Percentiles rank a stretch among this genome's conserved stretches.
These are phyloP conservation scores for Drosophila pseudoananassae DNA, from an alignment of 1,140 invertebrate genomes.

Conservation along the genomic window DNA sequence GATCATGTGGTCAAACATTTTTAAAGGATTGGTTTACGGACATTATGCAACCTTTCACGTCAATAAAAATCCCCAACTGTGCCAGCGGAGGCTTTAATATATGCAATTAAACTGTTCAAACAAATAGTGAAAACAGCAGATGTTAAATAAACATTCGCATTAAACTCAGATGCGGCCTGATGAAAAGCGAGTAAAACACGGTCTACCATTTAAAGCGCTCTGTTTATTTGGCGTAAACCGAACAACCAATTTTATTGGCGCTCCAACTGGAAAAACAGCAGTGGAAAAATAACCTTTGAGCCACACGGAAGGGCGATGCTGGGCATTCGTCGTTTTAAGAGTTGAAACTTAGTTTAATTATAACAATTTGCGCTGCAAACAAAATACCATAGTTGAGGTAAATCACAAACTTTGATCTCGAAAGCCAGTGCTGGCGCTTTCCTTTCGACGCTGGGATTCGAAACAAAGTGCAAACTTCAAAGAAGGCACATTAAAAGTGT, in stretches of 20 bases:
- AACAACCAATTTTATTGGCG: conserved; percentile 48
- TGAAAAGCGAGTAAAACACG: conserved; percentile 17
- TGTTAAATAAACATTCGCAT: conserved; percentile 58
- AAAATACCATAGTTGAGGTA: conserved; percentile 20
- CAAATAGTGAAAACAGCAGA: conserved; percentile 39
- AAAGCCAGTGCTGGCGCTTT: conserved; percentile 18
- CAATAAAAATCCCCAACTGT: conserved; percentile 12
- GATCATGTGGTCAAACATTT: neutral
- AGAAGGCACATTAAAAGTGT: conserved; percentile 37
- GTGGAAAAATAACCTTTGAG: conserved; percentile 2
- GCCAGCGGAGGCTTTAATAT: conserved; percentile 57
- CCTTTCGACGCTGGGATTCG: conserved; percentile 23
- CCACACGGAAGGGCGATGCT: neutral
- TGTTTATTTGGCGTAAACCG: conserved; percentile 47
- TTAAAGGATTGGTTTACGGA: conserved; percentile 3
- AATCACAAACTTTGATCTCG: conserved; percentile 33
- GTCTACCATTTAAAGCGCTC: conserved; percentile 37
- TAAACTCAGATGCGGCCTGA: conserved; percentile 24
- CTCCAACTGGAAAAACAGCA: conserved; percentile 16
- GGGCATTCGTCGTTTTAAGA: neutral
- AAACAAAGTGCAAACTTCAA: conserved; percentile 32
- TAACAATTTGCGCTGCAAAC: neutral
- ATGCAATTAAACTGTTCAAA: conserved; percentile 51
- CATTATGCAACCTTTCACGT: conserved; percentile 34
- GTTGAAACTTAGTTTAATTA: conserved; percentile 17